Evolutionary conservation across 2,888 invertebrate species (phyloP), one percentile per base, ranked within the genome.

Genomic region (Cephus pulcher): DNA sequence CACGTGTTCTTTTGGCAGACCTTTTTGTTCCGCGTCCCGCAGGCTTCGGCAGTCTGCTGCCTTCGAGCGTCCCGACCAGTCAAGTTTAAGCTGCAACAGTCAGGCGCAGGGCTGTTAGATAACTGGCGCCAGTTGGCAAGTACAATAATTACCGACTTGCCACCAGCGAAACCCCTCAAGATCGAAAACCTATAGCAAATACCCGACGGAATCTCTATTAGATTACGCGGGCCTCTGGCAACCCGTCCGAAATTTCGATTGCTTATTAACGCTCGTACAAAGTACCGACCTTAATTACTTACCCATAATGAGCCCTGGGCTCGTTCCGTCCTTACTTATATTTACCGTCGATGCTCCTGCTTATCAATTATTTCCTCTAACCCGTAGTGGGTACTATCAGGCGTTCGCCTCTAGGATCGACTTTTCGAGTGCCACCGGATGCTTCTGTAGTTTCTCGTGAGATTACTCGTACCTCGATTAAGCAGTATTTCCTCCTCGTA

Each of bases 121-220:
- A 82, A 84, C 82, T 83, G 83, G 81, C 78, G 80, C 80, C 80
- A 77, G 81, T 80, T 80, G 82, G 83, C 86, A 85, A 86, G 86
- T 85, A 86, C 85, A 87, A 88, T 88, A 88, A 88, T 89, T 88
- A 88, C 83, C 84, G 83, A 88, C 85, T 88, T 86, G 84, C 81
- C 75, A 76, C 77, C 75, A 76, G 80, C 78, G 76, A 73, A 78
- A 71, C 76, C 75, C 80, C 74, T 79, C 75, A 82, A 83, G 84
- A 84, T 85, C 84, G 86, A 87, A 86, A 87, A 86, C 81, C 56
- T 56, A 82, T 80, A 69, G 78, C 80, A 81, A 84, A 82, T 86
- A 80, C 82, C 79, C 32, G 75, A 78, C 76, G 74, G 77, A 80
- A 78, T 74, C 74, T 74, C 74, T 74, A 34, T 74, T 74, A 34